Percentiles rank a stretch among this genome's conserved stretches.
phyloP scores from a whole-genome alignment of 1,140 invertebrate species.

The Drosophila yakuba region DNA sequence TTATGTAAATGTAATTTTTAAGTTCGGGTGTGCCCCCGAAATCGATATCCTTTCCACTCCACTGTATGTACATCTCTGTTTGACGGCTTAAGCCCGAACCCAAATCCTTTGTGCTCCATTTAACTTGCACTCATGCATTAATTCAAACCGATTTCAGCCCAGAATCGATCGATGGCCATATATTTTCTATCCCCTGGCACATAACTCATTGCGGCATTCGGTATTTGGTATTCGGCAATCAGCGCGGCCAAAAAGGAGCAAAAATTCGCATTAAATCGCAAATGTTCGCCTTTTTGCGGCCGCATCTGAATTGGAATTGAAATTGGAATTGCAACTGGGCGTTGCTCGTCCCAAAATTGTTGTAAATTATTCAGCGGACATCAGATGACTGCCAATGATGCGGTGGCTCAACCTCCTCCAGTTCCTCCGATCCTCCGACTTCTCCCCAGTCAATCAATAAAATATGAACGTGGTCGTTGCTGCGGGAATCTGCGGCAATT shows the following conservation, averaged over 20 bases:
- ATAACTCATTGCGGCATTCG: constrained; percentile 47
- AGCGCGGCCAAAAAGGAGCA: constrained; percentile 8
- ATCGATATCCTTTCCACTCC: neutral
- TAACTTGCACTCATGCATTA: constrained; percentile 44
- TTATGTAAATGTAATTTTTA: constrained; percentile 78
- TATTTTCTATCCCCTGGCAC: constrained; percentile 34
- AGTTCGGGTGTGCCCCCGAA: constrained; percentile 12
- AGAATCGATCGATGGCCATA: constrained; percentile 33
- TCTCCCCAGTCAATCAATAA: constrained; percentile 56
- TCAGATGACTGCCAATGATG: constrained; percentile 71
- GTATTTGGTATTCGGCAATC: constrained; percentile 23
- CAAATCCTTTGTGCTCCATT: constrained; percentile 49
- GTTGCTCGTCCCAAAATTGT: constrained; percentile 56
- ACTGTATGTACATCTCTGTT: too few relatives aligned
- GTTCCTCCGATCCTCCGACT: neutral
- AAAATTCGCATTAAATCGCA: constrained; percentile 57
- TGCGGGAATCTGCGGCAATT: constrained; percentile 57
- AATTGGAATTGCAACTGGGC: constrained; percentile 34
- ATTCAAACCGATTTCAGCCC: constrained; percentile 27
- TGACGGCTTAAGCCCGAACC: constrained; percentile 10
- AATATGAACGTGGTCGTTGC: constrained; percentile 43
- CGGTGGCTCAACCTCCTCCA: constrained; percentile 22
- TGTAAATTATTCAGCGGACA: constrained; percentile 74
- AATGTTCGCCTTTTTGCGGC: constrained; percentile 34
- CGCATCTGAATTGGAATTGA: constrained; percentile 26